A percentile compares a stretch with the other conserved stretches of the same genome.
These are phyloP conservation scores for Dipodomys stephensi DNA, from an alignment of 2,113 vertebrate species.

Conservation along the genomic window DNA sequence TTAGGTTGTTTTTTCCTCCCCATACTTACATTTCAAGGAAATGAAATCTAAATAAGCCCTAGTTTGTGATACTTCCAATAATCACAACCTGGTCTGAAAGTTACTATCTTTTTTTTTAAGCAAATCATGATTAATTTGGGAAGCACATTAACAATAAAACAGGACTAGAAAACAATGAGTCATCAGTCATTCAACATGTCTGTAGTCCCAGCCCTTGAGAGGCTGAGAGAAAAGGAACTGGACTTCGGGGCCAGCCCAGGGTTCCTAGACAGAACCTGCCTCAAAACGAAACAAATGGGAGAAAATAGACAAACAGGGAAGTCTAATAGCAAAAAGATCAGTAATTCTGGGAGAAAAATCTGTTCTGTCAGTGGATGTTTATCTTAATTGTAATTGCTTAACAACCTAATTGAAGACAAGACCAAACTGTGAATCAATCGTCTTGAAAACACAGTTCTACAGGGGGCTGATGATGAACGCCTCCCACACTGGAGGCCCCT, in stretches of 20 bases:
- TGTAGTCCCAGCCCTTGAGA: too few species aligned
- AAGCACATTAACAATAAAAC: slow-evolving; percentile 23
- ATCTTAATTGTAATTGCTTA: neutral
- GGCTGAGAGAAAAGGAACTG: too few species aligned
- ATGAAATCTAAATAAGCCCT: slow-evolving; percentile 16
- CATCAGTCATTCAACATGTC: neutral
- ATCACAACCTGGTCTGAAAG: neutral
- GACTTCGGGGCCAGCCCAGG: too few species aligned
- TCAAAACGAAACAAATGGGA: too few species aligned
- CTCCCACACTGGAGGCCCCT: neutral
- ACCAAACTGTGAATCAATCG: neutral
- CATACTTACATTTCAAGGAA: slow-evolving; percentile 40
- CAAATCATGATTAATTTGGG: slow-evolving; percentile 42
- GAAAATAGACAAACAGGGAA: neutral
- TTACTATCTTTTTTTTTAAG: slow-evolving; percentile 18
- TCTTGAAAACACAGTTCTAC: neutral
- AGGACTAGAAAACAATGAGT: slow-evolving; percentile 28
- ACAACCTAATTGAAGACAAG: neutral
- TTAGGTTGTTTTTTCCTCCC: neutral
- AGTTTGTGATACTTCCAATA: slow-evolving; percentile 27
- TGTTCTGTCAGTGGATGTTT: neutral
- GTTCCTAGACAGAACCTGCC: too few species aligned
- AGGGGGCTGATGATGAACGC: neutral
- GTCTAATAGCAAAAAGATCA: neutral
- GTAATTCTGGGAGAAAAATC: too few species aligned